Conservation (phyloP, 2,888 invertebrate species). For the Monopis laevigella region DNA sequence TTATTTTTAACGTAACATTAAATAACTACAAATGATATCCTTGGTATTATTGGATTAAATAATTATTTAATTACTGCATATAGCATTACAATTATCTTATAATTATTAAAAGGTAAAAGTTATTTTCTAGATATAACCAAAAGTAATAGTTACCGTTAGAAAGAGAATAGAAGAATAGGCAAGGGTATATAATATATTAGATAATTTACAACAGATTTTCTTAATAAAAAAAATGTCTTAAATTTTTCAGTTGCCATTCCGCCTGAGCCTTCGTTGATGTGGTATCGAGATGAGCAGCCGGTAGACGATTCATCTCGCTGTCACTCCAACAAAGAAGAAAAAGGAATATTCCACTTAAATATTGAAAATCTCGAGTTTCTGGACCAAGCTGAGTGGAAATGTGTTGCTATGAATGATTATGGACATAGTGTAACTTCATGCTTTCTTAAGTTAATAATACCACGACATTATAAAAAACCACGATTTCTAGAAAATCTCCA, state of each 20-base stretch:
- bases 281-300: conserved; percentile 89
- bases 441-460: conserved; percentile 84
- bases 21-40: too few relatives aligned
- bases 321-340: conserved; percentile 72
- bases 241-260: conserved; percentile 76
- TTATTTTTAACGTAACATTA: too few relatives aligned
- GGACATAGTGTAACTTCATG: conserved; percentile 90
- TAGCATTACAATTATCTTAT: too few relatives aligned
- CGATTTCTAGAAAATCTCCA: conserved; percentile 85
- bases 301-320: conserved; percentile 75
- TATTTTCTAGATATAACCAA: too few relatives aligned
- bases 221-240: too few relatives aligned
- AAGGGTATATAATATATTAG: too few relatives aligned
- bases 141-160: too few relatives aligned
- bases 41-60: too few relatives aligned
- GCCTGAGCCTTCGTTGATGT: conserved; percentile 82
- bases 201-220: too few relatives aligned
- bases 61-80: too few relatives aligned
- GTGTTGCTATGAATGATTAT: conserved; percentile 87
- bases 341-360: conserved; percentile 78
- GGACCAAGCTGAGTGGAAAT: conserved; percentile 94
- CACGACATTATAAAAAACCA: conserved; percentile 89
- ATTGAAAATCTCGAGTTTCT: conserved; percentile 79
- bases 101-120: too few relatives aligned
- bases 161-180: too few relatives aligned